These are phyloP conservation scores for Cathartes aura DNA, from an alignment of 2,113 vertebrate genomes.

Conservation along the genomic window DNA sequence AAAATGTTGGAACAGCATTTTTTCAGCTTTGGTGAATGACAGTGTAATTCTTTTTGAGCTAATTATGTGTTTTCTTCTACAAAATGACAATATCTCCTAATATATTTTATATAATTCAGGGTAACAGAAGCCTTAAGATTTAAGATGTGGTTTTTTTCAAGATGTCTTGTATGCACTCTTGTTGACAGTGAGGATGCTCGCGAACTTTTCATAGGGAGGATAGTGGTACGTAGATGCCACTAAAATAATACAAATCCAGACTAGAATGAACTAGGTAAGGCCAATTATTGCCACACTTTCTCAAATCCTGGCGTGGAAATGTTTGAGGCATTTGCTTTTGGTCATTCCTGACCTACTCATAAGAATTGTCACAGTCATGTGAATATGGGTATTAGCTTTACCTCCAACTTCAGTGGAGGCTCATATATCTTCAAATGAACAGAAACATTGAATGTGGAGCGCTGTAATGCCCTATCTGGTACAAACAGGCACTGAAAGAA, in stretches of 20 bases:
- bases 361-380: not conserved
- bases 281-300: accelerated
- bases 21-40: not conserved
- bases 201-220: not conserved
- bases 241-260: not conserved
- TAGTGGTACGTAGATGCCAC: not conserved
- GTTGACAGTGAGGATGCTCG: not conserved
- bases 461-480: not conserved
- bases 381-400: not conserved
- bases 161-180: not conserved
- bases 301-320: not conserved
- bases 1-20: not conserved
- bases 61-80: not conserved
- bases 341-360: not conserved
- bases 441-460: not conserved
- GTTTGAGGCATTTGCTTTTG: not conserved
- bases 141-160: not conserved
- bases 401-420: not conserved
- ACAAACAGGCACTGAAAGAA: not conserved
- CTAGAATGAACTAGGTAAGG: not conserved
- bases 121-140: not conserved
- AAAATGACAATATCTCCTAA: not conserved
- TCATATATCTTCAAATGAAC: accelerated
- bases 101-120: not conserved
- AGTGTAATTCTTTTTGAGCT: not conserved